Evolutionary conservation across 2,888 invertebrate species (phyloP).

Genomic region (Cheilosia vulpina): DNA sequence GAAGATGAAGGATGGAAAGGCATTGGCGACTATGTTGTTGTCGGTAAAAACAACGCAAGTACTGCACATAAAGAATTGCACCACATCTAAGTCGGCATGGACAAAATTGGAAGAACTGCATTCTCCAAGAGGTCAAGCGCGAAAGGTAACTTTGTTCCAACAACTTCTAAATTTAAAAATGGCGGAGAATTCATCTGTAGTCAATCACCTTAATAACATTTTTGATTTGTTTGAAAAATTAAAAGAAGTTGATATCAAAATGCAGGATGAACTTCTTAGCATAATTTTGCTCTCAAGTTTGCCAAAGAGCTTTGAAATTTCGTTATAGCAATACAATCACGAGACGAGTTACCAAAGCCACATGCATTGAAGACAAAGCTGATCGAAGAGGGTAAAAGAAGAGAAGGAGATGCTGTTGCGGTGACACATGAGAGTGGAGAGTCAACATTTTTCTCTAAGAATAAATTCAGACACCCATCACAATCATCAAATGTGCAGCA

Average conservation of each 20-base stretch:
- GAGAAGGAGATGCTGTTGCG: slow-evolving; percentile 19
- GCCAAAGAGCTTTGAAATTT: slow-evolving; percentile 25
- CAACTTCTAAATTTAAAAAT: slow-evolving; percentile 9
- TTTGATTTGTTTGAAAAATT: slow-evolving; percentile 20
- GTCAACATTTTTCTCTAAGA: slow-evolving; percentile 4
- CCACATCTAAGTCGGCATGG: not conserved
- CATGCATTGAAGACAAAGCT: slow-evolving; percentile 39
- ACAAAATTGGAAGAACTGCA: not conserved
- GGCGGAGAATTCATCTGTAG: slow-evolving; percentile 4
- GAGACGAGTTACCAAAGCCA: slow-evolving; percentile 13
- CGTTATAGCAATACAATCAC: slow-evolving; percentile 29
- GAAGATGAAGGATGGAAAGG: slow-evolving; percentile 13
- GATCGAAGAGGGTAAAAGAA: slow-evolving; percentile 51
- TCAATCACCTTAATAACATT: slow-evolving; percentile 16
- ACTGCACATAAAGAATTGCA: not conserved
- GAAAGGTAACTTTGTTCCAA: not conserved
- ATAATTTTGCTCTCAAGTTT: slow-evolving; percentile 30
- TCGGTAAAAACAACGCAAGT: slow-evolving; percentile 7
- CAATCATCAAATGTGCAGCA: not conserved
- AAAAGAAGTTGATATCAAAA: slow-evolving; percentile 12
- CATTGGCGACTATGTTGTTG: not conserved
- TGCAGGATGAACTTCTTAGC: slow-evolving; percentile 25
- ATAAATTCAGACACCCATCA: not conserved
- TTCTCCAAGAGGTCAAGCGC: not conserved
- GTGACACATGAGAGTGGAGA: not conserved